Evolutionary conservation across 2,888 invertebrate genomes (phyloP).

Genomic region (Himalopsyche japonica): DNA sequence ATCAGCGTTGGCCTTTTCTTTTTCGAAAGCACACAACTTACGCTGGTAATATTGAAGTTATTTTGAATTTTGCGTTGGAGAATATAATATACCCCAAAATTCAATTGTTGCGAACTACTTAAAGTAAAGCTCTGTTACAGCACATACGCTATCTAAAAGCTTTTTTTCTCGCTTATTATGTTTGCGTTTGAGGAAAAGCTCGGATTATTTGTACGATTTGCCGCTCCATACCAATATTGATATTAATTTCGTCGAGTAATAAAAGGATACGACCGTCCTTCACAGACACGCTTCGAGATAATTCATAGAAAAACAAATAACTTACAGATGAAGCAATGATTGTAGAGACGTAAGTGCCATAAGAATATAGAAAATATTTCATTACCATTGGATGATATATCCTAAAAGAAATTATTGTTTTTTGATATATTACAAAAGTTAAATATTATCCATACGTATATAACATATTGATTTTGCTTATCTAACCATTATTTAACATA

Average conservation of each 20-base stretch:
- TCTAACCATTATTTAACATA: too few species aligned
- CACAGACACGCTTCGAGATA: background rate
- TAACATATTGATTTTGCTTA: too few species aligned
- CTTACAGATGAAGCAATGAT: background rate
- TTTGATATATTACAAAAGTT: too few species aligned
- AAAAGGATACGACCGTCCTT: background rate
- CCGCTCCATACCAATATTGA: background rate
- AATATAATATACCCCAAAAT: too few species aligned
- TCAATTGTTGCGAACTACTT: background rate
- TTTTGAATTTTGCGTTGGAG: too few species aligned
- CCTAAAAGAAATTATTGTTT: too few species aligned
- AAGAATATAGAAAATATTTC: too few species aligned
- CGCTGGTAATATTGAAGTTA: too few species aligned
- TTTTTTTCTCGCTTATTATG: constrained; percentile 9
- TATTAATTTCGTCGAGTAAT: background rate
- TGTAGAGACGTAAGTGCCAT: background rate
- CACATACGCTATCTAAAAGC: constrained; percentile 1
- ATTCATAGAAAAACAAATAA: constrained; percentile 1
- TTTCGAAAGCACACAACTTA: too few species aligned
- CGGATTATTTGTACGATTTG: background rate
- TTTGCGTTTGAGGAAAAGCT: constrained; percentile 9
- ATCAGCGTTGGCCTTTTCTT: too few species aligned
- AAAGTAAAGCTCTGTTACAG: background rate
- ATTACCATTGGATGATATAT: too few species aligned
- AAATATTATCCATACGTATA: too few species aligned